A percentile compares a stretch with the other conserved stretches of the same genome.
Conservation (phyloP, 2,113 vertebrate species). For the Mungos mungo region DNA sequence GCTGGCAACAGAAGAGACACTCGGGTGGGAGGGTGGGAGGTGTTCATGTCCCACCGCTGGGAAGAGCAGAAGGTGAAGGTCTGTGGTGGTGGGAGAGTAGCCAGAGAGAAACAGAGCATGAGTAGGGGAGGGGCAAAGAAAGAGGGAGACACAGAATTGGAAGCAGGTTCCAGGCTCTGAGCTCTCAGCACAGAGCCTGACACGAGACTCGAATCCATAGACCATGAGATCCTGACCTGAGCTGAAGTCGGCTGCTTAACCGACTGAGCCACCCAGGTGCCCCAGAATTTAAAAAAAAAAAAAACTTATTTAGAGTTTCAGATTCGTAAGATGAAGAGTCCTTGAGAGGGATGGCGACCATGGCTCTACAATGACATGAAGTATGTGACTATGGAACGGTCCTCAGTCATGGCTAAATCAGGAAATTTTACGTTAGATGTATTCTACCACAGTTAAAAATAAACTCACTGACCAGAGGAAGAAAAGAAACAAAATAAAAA, state of each 20-base stretch:
- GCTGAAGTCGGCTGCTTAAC: no score
- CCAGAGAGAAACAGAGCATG: no score
- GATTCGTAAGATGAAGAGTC: not conserved
- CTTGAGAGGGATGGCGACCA: not conserved
- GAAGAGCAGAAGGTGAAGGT: not conserved
- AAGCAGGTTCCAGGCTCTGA: no score
- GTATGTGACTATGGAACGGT: not conserved
- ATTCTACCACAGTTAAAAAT: not conserved
- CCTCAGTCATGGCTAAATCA: not conserved
- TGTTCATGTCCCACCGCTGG: fast-evolving
- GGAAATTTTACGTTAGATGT: not conserved
- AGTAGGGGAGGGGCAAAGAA: no score
- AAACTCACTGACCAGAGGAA: not conserved
- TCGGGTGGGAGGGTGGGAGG: fast-evolving
- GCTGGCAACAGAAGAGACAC: not conserved
- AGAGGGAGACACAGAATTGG: no score
- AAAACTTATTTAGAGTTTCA: not conserved
- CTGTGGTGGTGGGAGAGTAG: not conserved
- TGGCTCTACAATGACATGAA: fast-evolving
- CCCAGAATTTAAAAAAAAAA: no score
- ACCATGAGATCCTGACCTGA: no score
- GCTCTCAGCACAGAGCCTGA: no score
- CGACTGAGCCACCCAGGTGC: no score
- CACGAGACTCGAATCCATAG: no score
- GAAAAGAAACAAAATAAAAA: not conserved